phyloP scores from a whole-genome alignment of 2,113 vertebrate species.

The Planiliza haematocheilus region DNA sequence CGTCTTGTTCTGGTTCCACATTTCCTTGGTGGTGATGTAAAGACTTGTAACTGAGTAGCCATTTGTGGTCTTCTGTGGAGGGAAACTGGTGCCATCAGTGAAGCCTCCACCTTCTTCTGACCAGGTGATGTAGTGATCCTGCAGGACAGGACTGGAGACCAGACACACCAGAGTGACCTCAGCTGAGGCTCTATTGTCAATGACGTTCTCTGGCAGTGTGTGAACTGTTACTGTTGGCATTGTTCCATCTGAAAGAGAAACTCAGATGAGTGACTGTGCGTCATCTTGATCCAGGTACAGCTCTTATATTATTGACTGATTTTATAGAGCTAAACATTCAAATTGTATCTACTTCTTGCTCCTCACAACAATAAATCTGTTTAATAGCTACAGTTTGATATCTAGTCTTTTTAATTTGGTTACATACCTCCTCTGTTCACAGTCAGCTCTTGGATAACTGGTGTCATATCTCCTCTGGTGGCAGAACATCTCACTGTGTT shows the following conservation, averaged over 20 bases:
- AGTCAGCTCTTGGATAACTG: background rate
- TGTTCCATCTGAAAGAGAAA: background rate
- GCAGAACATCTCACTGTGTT: constrained; percentile 39
- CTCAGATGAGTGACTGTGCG: no score
- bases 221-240: constrained; percentile 1
- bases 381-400: no score
- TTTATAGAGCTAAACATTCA: no score
- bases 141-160: background rate
- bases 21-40: no score
- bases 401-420: no score
- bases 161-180: constrained; percentile 9
- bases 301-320: no score
- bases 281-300: no score
- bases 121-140: constrained; percentile 44
- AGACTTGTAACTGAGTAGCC: no score
- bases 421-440: background rate
- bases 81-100: constrained; percentile 10
- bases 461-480: background rate
- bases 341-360: no score
- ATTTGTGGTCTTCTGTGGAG: no score
- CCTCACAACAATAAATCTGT: no score
- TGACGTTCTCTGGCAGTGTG: background rate
- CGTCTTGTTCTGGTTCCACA: no score
- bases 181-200: background rate
- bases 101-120: accelerated